phyloP scores from a whole-genome alignment of 2,888 invertebrate genomes.

The Alsophila aescularia region DNA sequence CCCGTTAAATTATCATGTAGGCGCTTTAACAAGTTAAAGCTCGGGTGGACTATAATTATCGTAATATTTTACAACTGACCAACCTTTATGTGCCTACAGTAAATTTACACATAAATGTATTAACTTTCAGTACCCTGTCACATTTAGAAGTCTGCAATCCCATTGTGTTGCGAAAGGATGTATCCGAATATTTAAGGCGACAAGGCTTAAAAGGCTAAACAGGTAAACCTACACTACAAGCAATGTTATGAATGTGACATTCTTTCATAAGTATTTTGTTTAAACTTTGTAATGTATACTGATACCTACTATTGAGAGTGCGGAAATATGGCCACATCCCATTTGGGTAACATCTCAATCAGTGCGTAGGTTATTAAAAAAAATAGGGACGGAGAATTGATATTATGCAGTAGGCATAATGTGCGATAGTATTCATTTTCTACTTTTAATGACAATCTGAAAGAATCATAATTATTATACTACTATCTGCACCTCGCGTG shows the following conservation, averaged over 20 bases:
- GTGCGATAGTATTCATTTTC: no score
- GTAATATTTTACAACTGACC: constrained; percentile 23
- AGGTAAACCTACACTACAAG: no score
- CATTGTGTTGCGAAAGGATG: neutral
- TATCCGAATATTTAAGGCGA: neutral
- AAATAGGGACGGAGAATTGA: no score
- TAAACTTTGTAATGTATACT: neutral
- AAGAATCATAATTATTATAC: no score
- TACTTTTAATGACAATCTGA: no score
- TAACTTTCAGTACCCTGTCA: neutral
- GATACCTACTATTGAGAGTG: no score
- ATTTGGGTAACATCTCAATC: no score
- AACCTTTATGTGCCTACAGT: constrained; percentile 13
- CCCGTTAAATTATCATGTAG: neutral
- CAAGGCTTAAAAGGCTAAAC: no score
- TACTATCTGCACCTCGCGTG: no score
- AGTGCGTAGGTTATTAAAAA: no score
- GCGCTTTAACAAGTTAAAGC: constrained; percentile 6
- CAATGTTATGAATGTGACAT: constrained; percentile 20
- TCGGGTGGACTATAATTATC: constrained; percentile 10
- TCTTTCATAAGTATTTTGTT: constrained; percentile 11
- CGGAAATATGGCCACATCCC: no score
- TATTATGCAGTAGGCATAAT: no score
- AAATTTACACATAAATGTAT: neutral
- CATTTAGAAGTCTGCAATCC: neutral